Evolutionary conservation across 2,888 invertebrate genomes (phyloP).

Genomic region (Drosophila vallismaia): DNA sequence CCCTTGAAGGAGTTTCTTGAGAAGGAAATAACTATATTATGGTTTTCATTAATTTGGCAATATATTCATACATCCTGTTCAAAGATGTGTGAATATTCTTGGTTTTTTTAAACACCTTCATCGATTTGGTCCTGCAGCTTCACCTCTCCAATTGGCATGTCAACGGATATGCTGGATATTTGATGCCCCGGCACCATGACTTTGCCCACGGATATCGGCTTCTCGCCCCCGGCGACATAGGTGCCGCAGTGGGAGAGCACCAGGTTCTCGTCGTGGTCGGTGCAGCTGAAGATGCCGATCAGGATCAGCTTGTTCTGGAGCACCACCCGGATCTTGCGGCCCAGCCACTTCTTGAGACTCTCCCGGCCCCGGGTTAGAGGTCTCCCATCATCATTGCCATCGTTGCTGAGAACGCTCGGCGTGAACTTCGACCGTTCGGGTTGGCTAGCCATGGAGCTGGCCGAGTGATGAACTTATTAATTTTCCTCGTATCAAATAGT

Average conservation of each 20-base stretch:
- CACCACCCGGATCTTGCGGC: conserved; percentile 41
- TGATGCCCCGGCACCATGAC: conserved; percentile 49
- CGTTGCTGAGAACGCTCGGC: conserved; percentile 32
- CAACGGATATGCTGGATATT: conserved; percentile 34
- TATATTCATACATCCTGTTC: not conserved
- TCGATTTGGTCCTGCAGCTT: not conserved
- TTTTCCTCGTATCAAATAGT: conserved; percentile 8
- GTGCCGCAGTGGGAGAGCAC: conserved; percentile 46
- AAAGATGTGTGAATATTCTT: not conserved
- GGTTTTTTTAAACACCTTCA: not conserved
- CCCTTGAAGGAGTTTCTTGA: not conserved
- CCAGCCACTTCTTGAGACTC: conserved; percentile 48
- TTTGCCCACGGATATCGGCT: conserved; percentile 28
- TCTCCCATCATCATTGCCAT: not conserved
- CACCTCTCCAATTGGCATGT: conserved; percentile 11
- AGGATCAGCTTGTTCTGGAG: conserved; percentile 36
- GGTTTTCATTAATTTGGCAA: not conserved
- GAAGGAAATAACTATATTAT: not conserved
- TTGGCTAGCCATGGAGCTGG: not conserved
- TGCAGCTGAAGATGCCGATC: conserved; percentile 57
- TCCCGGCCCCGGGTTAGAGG: conserved; percentile 12
- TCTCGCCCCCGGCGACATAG: conserved; percentile 3
- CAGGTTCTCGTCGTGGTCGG: conserved; percentile 56
- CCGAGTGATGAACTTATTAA: conserved; percentile 24
- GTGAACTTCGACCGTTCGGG: conserved; percentile 14